Evolutionary conservation across 2,797 vertebrate genomes (phyloP).

Genomic region (Anas acuta): DNA sequence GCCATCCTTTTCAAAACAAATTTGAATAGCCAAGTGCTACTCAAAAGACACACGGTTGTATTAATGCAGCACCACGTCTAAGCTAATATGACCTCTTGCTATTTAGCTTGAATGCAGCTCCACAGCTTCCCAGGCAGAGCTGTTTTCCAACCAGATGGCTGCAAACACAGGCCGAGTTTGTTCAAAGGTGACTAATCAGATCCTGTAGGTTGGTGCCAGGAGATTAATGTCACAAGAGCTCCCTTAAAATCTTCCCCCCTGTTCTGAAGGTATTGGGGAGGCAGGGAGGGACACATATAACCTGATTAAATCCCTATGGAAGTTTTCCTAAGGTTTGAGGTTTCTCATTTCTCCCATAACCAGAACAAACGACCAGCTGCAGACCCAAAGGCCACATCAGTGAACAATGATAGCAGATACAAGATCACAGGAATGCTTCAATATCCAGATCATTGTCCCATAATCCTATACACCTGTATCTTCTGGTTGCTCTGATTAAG

Average conservation of each 20-base stretch:
- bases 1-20: not conserved
- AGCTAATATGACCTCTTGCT: not conserved
- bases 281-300: not conserved
- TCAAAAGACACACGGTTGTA: not conserved
- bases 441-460: not conserved
- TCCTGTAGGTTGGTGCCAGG: not conserved
- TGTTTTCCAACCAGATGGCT: not conserved
- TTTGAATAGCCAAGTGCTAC: not conserved
- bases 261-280: not conserved
- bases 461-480: not conserved
- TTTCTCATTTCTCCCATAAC: not conserved
- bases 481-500: not conserved
- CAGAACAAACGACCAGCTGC: not conserved
- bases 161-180: not conserved
- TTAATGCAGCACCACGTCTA: not conserved
- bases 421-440: too few species aligned
- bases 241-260: not conserved
- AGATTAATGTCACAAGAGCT: not conserved
- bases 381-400: fast-evolving
- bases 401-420: not conserved
- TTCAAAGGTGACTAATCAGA: not conserved
- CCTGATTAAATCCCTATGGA: not conserved
- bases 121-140: not conserved
- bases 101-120: not conserved
- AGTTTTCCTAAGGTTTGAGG: not conserved